Base-by-base conservation (phyloP, 2,113 vertebrate genomes). In the Prinia subflava region DNA sequence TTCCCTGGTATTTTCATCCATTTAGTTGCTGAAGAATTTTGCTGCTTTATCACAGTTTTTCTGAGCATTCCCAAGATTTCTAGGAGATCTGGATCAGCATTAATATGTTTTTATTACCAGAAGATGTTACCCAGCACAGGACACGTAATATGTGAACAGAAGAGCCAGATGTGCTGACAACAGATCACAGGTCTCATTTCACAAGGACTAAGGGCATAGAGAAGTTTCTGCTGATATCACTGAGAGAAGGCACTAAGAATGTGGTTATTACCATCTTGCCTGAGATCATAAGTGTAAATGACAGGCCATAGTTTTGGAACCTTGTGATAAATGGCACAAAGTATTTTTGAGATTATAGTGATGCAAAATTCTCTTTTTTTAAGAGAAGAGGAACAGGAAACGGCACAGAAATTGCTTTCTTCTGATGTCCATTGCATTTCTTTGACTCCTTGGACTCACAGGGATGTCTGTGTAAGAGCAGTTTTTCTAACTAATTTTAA, bases 81-180 rank as follows among this genome's bases (percentile, higher is more conserved):
- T 9, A 28, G 42, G 46, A 76, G 12, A 74, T 35, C 18, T 77
- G 30, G 17, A 55, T 74, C 73, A 75, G 37, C 44, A 71, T 11
- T 41, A 64, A 50, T 27, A 20, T 27, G 24, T 27, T 76, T 25
- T 8, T 65, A 39, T 55, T 50, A 37, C 12, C 33, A 75, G 49
- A 59, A 59, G 0, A 0, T 13, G 41, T 19, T 50, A 25, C 8
- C 13, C 62, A 81, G 25, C 31, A 67, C 5, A 31, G 15, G 56
- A 41, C 20, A n/a, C 15, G 35, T 41, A 52, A 65, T 0, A 0
- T 41, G 10, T 37, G n/a, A 74, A 20, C 28, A 22, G 41, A n/a
- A 57, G 31, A 74, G 4, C 13, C 13, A 31, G 13, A 13, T 28
- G 24, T 42, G 50, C 64, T 74, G 41, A 50, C n/a, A 78, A 5